Evolutionary conservation across 1,140 invertebrate species (phyloP).

Genomic region (Phthorimaea operculella): DNA sequence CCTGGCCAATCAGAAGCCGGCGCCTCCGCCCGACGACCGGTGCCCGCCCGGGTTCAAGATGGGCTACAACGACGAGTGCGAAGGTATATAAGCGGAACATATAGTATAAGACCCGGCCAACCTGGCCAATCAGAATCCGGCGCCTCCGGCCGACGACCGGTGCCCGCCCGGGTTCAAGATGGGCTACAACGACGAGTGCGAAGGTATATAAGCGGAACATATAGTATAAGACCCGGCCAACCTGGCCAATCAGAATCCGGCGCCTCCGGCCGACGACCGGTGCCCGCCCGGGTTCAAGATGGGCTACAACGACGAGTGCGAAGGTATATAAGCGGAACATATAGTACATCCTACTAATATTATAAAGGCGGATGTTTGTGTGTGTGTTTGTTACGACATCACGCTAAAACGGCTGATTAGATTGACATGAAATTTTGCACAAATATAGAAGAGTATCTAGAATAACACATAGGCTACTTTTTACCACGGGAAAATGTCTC

Average conservation of each 20-base stretch:
- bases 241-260: slow-evolving; percentile 21
- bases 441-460: no score
- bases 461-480: no score
- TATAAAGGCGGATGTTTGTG: no score
- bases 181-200: slow-evolving; percentile 64
- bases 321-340: slow-evolving; percentile 38
- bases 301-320: slow-evolving; percentile 64
- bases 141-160: slow-evolving; percentile 33
- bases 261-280: slow-evolving; percentile 33
- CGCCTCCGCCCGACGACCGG: slow-evolving; percentile 33
- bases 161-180: slow-evolving; percentile 75
- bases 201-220: slow-evolving; percentile 38
- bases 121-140: slow-evolving; percentile 21
- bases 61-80: slow-evolving; percentile 64
- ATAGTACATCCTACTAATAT: no score
- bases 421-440: no score
- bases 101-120: slow-evolving; percentile 34
- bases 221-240: slow-evolving; percentile 34
- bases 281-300: slow-evolving; percentile 75
- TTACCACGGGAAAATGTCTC: no score
- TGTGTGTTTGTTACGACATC: no score
- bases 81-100: slow-evolving; percentile 38
- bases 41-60: slow-evolving; percentile 75
- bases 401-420: no score
- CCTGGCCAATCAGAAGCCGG: slow-evolving; percentile 21